Evolutionary conservation across 2,113 vertebrate genomes (phyloP).

Genomic region (Phodopus roborovskii): DNA sequence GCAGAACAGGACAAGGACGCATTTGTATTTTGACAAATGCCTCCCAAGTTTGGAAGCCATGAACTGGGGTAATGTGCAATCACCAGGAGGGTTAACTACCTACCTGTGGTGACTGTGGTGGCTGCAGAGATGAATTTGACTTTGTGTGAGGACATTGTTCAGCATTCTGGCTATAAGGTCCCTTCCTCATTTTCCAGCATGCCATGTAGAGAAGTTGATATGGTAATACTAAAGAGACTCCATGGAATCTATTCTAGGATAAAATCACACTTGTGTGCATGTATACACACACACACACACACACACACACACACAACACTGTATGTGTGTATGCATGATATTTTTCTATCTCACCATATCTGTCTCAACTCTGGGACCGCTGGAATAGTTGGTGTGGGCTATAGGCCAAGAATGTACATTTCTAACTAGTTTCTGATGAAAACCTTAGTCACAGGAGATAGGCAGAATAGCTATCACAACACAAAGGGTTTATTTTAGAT

Average conservation of each 20-base stretch:
- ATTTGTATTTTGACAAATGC: slow-evolving; percentile 10
- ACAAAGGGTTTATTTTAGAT: background rate
- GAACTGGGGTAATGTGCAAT: background rate
- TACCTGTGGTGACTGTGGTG: background rate
- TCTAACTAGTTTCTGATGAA: background rate
- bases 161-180: background rate
- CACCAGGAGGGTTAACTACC: background rate
- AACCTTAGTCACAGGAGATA: background rate
- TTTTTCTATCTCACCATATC: background rate
- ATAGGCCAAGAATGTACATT: background rate
- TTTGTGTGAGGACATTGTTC: background rate
- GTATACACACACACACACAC: background rate
- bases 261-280: background rate
- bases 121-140: background rate
- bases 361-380: background rate
- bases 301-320: background rate
- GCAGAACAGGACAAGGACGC: background rate
- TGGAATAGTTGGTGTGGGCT: background rate
- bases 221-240: background rate
- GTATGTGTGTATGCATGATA: background rate
- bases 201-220: background rate
- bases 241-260: background rate
- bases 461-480: background rate
- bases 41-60: slow-evolving; percentile 10
- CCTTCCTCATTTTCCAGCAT: background rate